A percentile compares a stretch with the other conserved stretches of the same genome.
These are phyloP conservation scores for Onychostruthus taczanowskii DNA, from an alignment of 2,113 vertebrate species.

Conservation along the genomic window DNA sequence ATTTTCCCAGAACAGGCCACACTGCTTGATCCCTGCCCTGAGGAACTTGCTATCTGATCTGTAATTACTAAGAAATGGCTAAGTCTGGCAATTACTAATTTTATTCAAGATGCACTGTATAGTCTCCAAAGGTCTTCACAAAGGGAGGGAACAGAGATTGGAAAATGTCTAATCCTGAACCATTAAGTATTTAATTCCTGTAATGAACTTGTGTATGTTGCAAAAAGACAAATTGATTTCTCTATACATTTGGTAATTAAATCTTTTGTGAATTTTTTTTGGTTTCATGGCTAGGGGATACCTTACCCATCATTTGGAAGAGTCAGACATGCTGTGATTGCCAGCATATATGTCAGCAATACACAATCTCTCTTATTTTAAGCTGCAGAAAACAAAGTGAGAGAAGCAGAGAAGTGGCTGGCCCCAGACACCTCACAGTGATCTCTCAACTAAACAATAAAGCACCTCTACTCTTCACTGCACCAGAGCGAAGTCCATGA, in stretches of 20 bases:
- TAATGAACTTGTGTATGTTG: not conserved
- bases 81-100: not conserved
- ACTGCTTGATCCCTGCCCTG: not conserved
- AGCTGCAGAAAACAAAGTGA: not conserved
- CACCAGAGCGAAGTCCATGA: not conserved
- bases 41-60: not conserved
- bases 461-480: not conserved
- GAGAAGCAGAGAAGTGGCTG: not conserved
- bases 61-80: not conserved
- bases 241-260: not conserved
- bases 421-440: not conserved
- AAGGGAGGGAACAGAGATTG: not conserved
- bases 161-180: not conserved
- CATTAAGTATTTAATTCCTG: not conserved
- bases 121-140: not conserved
- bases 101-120: not conserved
- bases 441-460: not conserved
- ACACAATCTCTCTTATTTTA: not conserved
- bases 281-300: not conserved
- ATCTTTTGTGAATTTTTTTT: not conserved
- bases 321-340: not conserved
- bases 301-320: not conserved
- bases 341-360: not conserved
- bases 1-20: not conserved
- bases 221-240: not conserved